phyloP scores from a whole-genome alignment of 2,797 vertebrate genomes.

The Alfaro cultratus region DNA sequence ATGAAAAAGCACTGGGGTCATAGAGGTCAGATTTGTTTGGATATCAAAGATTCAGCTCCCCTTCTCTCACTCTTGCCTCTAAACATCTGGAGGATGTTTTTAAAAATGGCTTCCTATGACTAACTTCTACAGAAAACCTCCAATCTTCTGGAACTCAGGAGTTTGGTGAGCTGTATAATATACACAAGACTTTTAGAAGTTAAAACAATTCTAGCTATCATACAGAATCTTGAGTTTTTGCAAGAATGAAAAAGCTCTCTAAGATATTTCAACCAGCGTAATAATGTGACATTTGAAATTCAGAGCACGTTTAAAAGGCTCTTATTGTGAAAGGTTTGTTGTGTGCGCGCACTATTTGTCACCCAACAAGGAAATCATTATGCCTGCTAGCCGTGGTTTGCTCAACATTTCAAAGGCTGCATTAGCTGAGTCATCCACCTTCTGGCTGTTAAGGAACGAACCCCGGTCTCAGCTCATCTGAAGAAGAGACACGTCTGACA shows the following conservation, averaged over 20 bases:
- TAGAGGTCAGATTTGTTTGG: constrained; percentile 29
- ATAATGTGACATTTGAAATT: background rate
- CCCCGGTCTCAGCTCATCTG: background rate
- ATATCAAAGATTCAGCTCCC: constrained; percentile 26
- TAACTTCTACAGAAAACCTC: background rate
- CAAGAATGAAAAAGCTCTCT: background rate
- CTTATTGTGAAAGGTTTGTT: background rate
- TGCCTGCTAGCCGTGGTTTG: background rate
- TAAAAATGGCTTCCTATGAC: background rate
- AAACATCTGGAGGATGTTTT: background rate
- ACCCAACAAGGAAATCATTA: background rate
- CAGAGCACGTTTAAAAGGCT: background rate
- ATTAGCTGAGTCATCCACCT: background rate
- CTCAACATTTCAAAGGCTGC: background rate
- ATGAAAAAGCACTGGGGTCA: constrained; percentile 31
- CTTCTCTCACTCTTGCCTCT: background rate
- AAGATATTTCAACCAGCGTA: background rate
- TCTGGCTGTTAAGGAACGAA: background rate
- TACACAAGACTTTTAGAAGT: background rate
- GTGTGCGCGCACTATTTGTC: background rate
- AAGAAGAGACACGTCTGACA: background rate
- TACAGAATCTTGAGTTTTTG: background rate
- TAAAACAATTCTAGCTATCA: no score
- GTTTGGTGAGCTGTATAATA: no score
- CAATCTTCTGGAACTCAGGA: background rate